phyloP scores from a whole-genome alignment of 1,140 invertebrate species.

The Papilio polyxenes region DNA sequence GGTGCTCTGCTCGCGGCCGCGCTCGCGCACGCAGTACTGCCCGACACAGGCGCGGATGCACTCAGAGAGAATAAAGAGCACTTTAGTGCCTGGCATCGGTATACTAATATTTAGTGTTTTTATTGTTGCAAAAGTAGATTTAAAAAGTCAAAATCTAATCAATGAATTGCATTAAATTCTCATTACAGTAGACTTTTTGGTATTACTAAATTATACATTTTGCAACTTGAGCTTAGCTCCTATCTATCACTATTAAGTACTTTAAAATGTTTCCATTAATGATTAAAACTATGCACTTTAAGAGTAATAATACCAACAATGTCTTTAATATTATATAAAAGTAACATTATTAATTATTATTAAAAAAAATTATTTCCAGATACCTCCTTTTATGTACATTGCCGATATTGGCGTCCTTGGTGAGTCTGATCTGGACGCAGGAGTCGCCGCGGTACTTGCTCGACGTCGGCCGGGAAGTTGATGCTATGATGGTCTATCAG shows the following conservation, averaged over 20 bases:
- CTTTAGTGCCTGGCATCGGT: conserved; percentile 90
- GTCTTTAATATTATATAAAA: too few species aligned
- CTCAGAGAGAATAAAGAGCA: conserved; percentile 86
- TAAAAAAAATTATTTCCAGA: conserved; percentile 51
- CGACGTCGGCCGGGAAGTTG: conserved; percentile 86
- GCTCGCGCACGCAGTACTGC: conserved; percentile 83
- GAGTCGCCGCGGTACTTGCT: conserved; percentile 90
- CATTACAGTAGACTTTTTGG: neutral
- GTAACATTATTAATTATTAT: too few species aligned
- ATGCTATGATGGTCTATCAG: conserved; percentile 89
- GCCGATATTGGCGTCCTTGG: conserved; percentile 86
- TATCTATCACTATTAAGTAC: too few species aligned
- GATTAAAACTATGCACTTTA: too few species aligned
- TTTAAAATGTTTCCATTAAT: too few species aligned
- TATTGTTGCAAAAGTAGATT: too few species aligned
- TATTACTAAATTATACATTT: neutral
- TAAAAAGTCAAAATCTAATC: too few species aligned
- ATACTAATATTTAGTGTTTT: neutral
- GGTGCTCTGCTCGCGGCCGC: conserved; percentile 84
- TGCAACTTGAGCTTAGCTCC: too few species aligned
- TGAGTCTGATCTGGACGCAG: conserved; percentile 87
- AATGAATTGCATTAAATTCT: neutral
- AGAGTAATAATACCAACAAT: too few species aligned
- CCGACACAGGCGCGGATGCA: conserved; percentile 84
- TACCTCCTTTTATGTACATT: conserved; percentile 84